phyloP scores from a whole-genome alignment of 2,888 invertebrate species.

The Andrena minutula region DNA sequence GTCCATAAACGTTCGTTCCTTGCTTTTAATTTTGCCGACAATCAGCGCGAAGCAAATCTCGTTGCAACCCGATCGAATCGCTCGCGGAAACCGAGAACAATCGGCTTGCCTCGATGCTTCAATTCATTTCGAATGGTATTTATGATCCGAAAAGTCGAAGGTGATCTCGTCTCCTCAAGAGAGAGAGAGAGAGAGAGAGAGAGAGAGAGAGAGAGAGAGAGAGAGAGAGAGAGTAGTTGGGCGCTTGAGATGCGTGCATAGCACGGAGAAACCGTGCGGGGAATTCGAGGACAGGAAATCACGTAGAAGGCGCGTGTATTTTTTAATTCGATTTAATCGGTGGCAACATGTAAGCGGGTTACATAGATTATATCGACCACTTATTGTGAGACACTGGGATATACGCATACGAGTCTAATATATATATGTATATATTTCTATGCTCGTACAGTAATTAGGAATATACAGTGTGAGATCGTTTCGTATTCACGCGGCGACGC shows the following conservation, averaged over 20 bases:
- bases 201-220: neutral
- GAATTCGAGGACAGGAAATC: constrained; percentile 33
- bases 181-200: neutral
- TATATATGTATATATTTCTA: constrained; percentile 43
- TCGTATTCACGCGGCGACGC: constrained; percentile 50
- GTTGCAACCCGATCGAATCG: neutral
- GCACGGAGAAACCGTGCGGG: constrained; percentile 1
- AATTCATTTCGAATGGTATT: neutral
- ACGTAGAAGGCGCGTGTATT: constrained; percentile 18
- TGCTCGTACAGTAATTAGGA: constrained; percentile 56
- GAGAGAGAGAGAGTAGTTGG: neutral
- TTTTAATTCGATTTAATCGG: constrained; percentile 77
- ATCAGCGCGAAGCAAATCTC: neutral
- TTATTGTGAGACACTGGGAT: constrained; percentile 74
- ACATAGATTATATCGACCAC: constrained; percentile 75
- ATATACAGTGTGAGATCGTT: constrained; percentile 73
- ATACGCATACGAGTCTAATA: constrained; percentile 53
- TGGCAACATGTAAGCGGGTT: constrained; percentile 74
- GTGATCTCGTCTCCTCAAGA: neutral
- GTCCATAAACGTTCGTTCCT: constrained; percentile 1
- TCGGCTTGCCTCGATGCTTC: neutral
- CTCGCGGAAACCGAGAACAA: neutral
- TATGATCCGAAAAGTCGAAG: neutral
- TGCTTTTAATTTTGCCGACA: neutral
- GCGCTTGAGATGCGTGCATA: neutral